Conservation (phyloP, 2,888 invertebrate species). For the Furcula furcula region DNA sequence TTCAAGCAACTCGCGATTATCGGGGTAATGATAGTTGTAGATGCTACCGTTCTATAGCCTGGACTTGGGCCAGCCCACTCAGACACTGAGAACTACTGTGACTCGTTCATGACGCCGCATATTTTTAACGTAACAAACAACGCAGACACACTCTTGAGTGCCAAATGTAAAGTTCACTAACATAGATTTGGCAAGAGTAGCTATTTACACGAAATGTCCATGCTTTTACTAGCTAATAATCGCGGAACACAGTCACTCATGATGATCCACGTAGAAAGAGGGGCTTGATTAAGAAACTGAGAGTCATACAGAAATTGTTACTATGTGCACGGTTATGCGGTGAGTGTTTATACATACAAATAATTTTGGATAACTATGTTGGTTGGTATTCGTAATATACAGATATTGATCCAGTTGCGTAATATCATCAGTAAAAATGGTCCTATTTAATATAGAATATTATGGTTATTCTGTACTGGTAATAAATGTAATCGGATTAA, state of each 20-base stretch:
- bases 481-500: no score
- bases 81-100: conserved; percentile 57
- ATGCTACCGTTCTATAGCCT: conserved; percentile 45
- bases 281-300: no score
- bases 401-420: no score
- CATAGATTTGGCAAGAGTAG: conserved; percentile 75
- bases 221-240: conserved; percentile 47
- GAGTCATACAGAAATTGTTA: no score
- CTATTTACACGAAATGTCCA: conserved; percentile 68
- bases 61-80: conserved; percentile 65
- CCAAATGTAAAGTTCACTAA: conserved; percentile 80
- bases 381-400: no score
- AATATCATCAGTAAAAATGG: no score
- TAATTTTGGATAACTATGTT: no score
- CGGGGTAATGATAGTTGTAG: conserved; percentile 31
- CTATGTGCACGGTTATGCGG: no score
- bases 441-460: no score
- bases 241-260: conserved; percentile 32
- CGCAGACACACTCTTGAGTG: conserved; percentile 69
- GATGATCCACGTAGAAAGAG: conserved; percentile 19
- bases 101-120: conserved; percentile 78
- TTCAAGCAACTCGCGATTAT: conserved; percentile 21
- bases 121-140: conserved; percentile 78
- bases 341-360: no score
- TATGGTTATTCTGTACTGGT: no score